A percentile compares a stretch with the other conserved stretches of the same genome.
Evolutionary conservation across 2,113 vertebrate genomes (phyloP).

Genomic region (Campylomormyrus tamandua): DNA sequence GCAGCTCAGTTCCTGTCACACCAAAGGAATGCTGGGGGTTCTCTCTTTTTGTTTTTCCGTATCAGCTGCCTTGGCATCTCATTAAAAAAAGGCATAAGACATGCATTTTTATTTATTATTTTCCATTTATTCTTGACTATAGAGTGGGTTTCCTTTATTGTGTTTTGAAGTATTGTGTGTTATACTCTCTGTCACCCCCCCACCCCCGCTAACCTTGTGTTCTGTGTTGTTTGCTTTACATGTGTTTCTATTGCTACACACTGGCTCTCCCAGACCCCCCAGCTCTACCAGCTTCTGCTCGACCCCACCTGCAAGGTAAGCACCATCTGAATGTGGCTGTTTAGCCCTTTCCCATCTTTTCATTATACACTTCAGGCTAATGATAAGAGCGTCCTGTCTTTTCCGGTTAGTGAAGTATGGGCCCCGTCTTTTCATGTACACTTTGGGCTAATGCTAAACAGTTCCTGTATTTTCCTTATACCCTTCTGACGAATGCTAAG

Average conservation of each 20-base stretch:
- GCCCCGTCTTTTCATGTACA: background rate
- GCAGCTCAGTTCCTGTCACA: background rate
- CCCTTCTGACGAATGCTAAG: background rate
- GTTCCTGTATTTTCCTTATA: background rate
- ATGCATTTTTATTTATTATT: background rate
- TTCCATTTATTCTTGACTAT: background rate
- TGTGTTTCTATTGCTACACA: constrained; percentile 12
- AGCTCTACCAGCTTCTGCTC: constrained; percentile 62
- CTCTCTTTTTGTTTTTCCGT: background rate
- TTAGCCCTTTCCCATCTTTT: background rate
- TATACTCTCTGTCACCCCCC: background rate
- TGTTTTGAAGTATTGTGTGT: background rate
- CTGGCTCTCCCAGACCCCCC: constrained; percentile 53
- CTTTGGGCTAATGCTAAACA: background rate
- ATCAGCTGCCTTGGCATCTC: background rate
- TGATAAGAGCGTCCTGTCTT: background rate
- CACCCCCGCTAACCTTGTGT: background rate
- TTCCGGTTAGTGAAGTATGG: background rate
- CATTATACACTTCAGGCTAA: background rate
- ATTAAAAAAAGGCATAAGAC: background rate
- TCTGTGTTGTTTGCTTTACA: constrained; percentile 9
- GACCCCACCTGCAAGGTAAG: constrained; percentile 53
- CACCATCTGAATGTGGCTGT: background rate
- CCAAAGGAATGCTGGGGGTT: background rate
- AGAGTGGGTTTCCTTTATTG: background rate